Conservation (phyloP, 2,888 invertebrate genomes). For the Tuta absoluta region DNA sequence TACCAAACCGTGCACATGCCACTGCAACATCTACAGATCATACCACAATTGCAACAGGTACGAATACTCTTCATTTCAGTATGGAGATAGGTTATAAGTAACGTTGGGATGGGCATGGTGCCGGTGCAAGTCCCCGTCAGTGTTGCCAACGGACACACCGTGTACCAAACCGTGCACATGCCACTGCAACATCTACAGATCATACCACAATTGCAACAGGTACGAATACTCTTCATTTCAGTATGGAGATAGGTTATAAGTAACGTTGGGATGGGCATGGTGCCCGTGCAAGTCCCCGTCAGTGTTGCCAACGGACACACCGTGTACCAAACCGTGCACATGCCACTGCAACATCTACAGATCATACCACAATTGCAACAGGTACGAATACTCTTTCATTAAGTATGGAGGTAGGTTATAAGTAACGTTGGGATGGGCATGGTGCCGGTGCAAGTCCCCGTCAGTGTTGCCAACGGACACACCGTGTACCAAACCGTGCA, state of each 20-base stretch:
- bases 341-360: slow-evolving; percentile 90
- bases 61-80: too few species aligned
- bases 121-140: slow-evolving; percentile 95
- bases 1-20: slow-evolving; percentile 98
- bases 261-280: slow-evolving; percentile 78
- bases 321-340: slow-evolving; percentile 96
- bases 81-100: too few species aligned
- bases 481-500: slow-evolving; percentile 98
- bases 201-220: slow-evolving; percentile 90
- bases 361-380: slow-evolving; percentile 87
- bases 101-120: slow-evolving; percentile 84
- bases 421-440: slow-evolving; percentile 83
- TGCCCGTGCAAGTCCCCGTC: slow-evolving; percentile 95
- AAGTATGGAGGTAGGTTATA: too few species aligned
- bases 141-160: slow-evolving; percentile 93
- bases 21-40: slow-evolving; percentile 87
- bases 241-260: too few species aligned
- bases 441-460: slow-evolving; percentile 95
- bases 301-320: slow-evolving; percentile 94
- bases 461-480: slow-evolving; percentile 92
- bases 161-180: slow-evolving; percentile 97
- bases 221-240: slow-evolving; percentile 42
- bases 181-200: slow-evolving; percentile 90
- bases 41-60: slow-evolving; percentile 84
- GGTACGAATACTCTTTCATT: too few species aligned